Evolutionary conservation across 1,140 invertebrate genomes (phyloP).

Genomic region (Scaptomyza montana): DNA sequence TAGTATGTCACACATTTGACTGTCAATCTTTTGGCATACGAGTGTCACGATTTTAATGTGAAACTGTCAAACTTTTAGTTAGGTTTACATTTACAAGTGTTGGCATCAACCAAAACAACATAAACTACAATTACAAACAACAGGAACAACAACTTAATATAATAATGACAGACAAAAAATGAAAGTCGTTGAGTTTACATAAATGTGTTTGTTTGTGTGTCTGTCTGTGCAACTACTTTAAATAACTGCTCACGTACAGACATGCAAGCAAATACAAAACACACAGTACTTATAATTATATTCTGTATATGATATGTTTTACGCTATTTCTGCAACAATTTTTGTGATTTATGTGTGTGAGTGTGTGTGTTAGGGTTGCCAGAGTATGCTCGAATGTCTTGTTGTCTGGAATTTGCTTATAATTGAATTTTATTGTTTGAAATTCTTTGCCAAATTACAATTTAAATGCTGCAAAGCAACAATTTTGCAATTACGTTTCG

Average conservation of each 20-base stretch:
- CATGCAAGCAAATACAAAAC: not conserved
- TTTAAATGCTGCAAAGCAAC: conserved; percentile 43
- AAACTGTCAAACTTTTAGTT: too few species aligned
- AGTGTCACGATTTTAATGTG: too few species aligned
- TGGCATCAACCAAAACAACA: conserved; percentile 20
- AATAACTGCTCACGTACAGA: conserved; percentile 1
- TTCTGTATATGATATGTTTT: conserved; percentile 37
- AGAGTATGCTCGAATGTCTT: not conserved
- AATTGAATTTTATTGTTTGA: conserved; percentile 63
- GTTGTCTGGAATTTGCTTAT: conserved; percentile 37
- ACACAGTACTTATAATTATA: conserved; percentile 41
- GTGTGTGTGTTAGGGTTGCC: conserved; percentile 8
- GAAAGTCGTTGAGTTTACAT: conserved; percentile 17
- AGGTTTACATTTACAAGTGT: not conserved
- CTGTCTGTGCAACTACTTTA: conserved; percentile 7
- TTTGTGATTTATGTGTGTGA: conserved; percentile 34
- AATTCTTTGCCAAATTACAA: conserved; percentile 72
- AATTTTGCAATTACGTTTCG: conserved; percentile 62
- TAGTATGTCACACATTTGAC: not conserved
- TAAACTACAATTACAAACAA: conserved; percentile 20
- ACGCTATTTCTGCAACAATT: conserved; percentile 42
- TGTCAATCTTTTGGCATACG: conserved; percentile 1
- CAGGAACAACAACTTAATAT: conserved; percentile 10
- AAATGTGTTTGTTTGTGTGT: not conserved
- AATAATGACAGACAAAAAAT: conserved; percentile 23